Evolutionary conservation across 2,113 vertebrate species (phyloP).

Genomic region (Triplophysa tibetana): DNA sequence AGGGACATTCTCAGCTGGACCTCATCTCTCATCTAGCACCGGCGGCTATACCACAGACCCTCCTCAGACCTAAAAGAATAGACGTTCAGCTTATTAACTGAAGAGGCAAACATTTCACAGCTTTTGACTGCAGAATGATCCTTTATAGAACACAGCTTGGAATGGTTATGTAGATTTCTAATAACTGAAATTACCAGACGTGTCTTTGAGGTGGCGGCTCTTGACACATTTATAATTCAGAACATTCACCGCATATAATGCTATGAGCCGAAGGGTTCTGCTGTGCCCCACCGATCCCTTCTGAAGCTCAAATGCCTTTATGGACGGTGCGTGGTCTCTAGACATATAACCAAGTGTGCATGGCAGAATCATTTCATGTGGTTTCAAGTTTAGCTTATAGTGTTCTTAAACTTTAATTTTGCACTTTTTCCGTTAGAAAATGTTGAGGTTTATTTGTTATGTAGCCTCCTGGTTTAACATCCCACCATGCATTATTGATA

Average conservation of each 20-base stretch:
- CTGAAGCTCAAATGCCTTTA: conserved; percentile 18
- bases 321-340: conserved; percentile 17
- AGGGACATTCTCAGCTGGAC: conserved; percentile 11
- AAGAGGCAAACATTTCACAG: background rate
- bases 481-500: no score
- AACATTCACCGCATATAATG: conserved; percentile 28
- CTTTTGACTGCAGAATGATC: background rate
- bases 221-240: conserved; percentile 28
- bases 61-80: background rate
- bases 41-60: background rate
- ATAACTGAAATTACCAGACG: conserved; percentile 28
- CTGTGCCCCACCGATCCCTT: conserved; percentile 12
- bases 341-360: conserved; percentile 15
- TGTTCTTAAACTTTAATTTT: no score
- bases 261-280: conserved; percentile 18
- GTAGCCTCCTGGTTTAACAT: no score
- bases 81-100: conserved; percentile 4
- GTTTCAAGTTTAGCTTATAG: background rate
- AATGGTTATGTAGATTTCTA: conserved; percentile 31
- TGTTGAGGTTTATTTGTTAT: no score
- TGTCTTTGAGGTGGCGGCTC: conserved; percentile 20
- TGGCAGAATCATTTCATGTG: background rate
- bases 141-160: background rate
- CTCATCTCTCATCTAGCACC: conserved; percentile 6
- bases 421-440: no score